A percentile compares a stretch with the other conserved stretches of the same genome.
Conservation (phyloP, 2,888 invertebrate genomes). For the Drosophila kuntzei region DNA sequence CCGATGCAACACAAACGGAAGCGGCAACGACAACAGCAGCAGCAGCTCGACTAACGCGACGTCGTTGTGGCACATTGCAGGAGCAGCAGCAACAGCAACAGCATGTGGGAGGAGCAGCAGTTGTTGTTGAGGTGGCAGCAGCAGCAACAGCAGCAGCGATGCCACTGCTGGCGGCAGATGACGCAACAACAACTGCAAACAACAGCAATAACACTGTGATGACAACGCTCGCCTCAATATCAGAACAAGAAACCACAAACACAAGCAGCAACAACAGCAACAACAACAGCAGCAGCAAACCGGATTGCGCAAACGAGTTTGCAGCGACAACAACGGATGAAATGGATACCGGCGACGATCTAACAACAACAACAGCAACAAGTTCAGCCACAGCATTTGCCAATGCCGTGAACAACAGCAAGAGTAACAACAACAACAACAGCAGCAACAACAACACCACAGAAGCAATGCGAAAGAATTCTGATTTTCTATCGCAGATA, state of each 20-base stretch:
- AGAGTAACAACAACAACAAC: constrained; percentile 24
- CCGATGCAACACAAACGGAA: constrained; percentile 37
- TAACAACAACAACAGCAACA: constrained; percentile 57
- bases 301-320: constrained; percentile 81
- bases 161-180: constrained; percentile 49
- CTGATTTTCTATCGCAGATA: constrained; percentile 84
- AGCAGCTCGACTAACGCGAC: constrained; percentile 54
- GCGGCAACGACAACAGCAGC: constrained; percentile 15
- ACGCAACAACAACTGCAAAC: constrained; percentile 63
- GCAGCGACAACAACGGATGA: constrained; percentile 64
- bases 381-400: constrained; percentile 27
- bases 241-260: constrained; percentile 80
- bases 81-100: constrained; percentile 53
- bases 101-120: constrained; percentile 26
- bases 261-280: constrained; percentile 34
- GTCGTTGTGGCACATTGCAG: constrained; percentile 64
- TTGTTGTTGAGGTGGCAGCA: constrained; percentile 30
- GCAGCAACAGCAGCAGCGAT: constrained; percentile 20
- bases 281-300: constrained; percentile 42
- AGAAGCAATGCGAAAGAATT: constrained; percentile 84
- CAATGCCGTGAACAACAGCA: constrained; percentile 31
- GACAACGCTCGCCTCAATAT: constrained; percentile 81
- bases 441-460: constrained; percentile 66
- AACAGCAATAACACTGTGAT: constrained; percentile 52
- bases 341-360: constrained; percentile 80